phyloP scores from a whole-genome alignment of 2,797 vertebrate species.

The Tauraco hartlaubi region DNA sequence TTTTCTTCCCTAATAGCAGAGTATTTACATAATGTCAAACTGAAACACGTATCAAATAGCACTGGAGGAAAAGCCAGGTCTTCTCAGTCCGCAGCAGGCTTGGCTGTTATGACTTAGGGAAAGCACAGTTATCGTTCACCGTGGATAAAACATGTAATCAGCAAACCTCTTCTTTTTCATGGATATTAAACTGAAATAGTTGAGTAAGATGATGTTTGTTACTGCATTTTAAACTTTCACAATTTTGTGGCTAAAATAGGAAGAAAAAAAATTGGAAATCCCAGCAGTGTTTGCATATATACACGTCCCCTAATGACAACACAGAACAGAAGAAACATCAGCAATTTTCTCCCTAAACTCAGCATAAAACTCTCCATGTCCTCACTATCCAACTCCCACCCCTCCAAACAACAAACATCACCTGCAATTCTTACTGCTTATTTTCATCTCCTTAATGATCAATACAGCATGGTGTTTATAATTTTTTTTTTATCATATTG shows the following conservation, averaged over 20 bases:
- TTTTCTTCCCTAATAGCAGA: constrained; percentile 48
- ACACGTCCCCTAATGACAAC: neutral
- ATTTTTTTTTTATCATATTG: neutral
- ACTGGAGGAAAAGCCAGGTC: constrained; percentile 7
- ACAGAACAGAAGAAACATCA: neutral
- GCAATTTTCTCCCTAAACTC: neutral
- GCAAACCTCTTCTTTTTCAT: neutral
- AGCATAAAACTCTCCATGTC: neutral
- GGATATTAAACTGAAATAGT: neutral
- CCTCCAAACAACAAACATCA: neutral
- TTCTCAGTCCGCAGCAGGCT: neutral
- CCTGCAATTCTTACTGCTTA: neutral
- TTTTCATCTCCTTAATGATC: neutral
- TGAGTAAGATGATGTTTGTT: neutral
- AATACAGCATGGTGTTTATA: neutral
- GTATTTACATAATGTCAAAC: constrained; percentile 62
- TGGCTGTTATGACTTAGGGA: neutral
- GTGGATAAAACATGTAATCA: neutral
- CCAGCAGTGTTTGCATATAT: neutral
- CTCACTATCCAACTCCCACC: neutral
- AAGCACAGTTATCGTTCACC: neutral
- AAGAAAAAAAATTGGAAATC: neutral
- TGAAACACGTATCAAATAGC: constrained; percentile 10
- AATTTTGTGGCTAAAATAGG: neutral
- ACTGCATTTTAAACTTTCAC: neutral